Conservation (phyloP, 2,113 vertebrate species). For the Myiopsitta monachus region DNA sequence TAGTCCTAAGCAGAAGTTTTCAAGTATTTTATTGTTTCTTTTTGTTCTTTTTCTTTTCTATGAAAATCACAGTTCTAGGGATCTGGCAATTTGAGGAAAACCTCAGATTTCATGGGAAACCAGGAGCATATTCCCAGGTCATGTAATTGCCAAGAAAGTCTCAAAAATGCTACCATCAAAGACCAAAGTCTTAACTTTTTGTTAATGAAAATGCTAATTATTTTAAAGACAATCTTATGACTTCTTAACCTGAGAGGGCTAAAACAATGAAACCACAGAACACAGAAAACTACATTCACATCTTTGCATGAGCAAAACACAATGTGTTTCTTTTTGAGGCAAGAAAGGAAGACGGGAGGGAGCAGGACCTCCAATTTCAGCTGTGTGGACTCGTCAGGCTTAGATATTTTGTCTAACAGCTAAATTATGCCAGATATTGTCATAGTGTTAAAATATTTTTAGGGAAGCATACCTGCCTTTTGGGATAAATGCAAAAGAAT, state of each 20-base stretch:
- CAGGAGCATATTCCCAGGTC: neutral
- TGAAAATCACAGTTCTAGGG: neutral
- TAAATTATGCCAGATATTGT: neutral
- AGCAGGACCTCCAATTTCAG: neutral
- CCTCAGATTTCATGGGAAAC: neutral
- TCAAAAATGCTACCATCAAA: neutral
- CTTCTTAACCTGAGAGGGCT: neutral
- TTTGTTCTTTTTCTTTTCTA: neutral
- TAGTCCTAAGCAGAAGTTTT: neutral
- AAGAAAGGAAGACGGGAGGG: neutral
- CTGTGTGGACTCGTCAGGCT: neutral
- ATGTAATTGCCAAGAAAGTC: neutral
- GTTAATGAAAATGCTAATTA: neutral
- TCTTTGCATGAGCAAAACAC: neutral
- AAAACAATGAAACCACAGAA: neutral
- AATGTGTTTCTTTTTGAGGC: neutral
- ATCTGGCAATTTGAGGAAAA: neutral
- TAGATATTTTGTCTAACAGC: neutral
- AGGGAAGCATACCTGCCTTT: fast-evolving
- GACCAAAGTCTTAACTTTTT: neutral
- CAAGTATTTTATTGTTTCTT: neutral
- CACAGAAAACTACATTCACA: fast-evolving
- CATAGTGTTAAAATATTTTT: neutral
- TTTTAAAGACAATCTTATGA: neutral
- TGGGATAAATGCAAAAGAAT: neutral